These are phyloP conservation scores for Cephus runcator DNA, from an alignment of 2,888 invertebrate species.

Conservation along the genomic window DNA sequence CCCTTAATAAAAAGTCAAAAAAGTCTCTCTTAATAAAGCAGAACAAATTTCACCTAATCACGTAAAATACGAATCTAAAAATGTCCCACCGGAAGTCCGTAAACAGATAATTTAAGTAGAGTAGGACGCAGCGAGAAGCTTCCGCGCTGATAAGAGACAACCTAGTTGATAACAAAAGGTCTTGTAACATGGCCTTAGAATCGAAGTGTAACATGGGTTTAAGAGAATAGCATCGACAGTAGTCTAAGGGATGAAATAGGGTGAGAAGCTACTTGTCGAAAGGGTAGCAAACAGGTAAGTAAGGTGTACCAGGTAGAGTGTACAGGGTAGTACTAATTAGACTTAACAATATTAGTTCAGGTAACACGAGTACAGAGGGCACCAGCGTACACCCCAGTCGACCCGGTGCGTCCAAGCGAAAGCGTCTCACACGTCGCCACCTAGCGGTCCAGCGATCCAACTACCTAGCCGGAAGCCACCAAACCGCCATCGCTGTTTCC, in stretches of 20 bases:
- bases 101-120: too few species aligned
- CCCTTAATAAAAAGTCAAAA: too few species aligned
- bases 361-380: slow-evolving; percentile 39
- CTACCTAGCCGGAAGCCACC: slow-evolving; percentile 13
- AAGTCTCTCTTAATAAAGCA: too few species aligned
- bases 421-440: neutral
- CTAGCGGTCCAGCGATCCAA: too few species aligned
- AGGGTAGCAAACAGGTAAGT: too few species aligned
- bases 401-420: neutral
- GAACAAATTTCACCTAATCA: too few species aligned
- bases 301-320: neutral
- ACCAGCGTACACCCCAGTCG: neutral
- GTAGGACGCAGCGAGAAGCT: too few species aligned
- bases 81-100: too few species aligned
- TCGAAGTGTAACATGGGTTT: slow-evolving; percentile 26
- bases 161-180: slow-evolving; percentile 27
- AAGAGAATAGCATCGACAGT: slow-evolving; percentile 19
- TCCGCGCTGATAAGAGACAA: slow-evolving; percentile 23
- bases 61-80: too few species aligned
- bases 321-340: slow-evolving; percentile 50
- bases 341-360: slow-evolving; percentile 55
- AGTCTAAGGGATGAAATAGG: neutral
- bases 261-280: slow-evolving; percentile 3
- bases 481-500: slow-evolving; percentile 31
- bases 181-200: slow-evolving; percentile 18